Evolutionary conservation across 2,888 invertebrate genomes (phyloP), one percentile per base, ranked within the genome.

Genomic region (Sarcophaga caerulescens): DNA sequence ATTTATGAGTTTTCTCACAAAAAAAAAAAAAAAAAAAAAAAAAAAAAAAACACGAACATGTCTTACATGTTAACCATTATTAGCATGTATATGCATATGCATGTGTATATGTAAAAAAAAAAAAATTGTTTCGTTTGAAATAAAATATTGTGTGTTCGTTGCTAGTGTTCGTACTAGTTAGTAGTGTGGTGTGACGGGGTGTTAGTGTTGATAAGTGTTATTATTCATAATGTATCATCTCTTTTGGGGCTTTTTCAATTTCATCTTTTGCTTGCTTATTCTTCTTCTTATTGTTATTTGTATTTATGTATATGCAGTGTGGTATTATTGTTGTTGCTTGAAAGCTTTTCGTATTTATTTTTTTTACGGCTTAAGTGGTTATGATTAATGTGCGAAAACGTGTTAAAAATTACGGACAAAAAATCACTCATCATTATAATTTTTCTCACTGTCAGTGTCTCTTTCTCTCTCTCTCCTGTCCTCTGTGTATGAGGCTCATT

Each of bases 331-430:
- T 82, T 77, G 17, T 76, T 70, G 81, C 35, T 65, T 82, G 19
- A 77, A 77, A 77, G 77, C 63, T 74, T 84, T 73, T 65, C 21
- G 25, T 68, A 17, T 10, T 47, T 47, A 47, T 47, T 82, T 65
- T 47, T 47, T 11, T 47, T 6, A 57, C 65, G 12, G 8, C 79
- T 87, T 88, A 88, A 88, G 88, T 88, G 87, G 88, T 85, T 80
- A 85, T 88, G 88, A 88, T 88, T 88, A 88, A 88, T 88, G 88
- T 87, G 88, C 85, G 88, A 86, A 88, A 88, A 88, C 88, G 87
- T 88, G 88, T 87, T 85, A 86, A 88, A 85, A 84, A 84, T 87
- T 78, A 76, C 71, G 47, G n/a, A 66, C n/a, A 59, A 65, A 82
- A 66, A 19, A 63, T 76, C 63, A 76, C 17, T 14, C 12, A 52